Evolutionary conservation across 1,140 invertebrate species (phyloP).

Genomic region (Globodera rostochiensis): DNA sequence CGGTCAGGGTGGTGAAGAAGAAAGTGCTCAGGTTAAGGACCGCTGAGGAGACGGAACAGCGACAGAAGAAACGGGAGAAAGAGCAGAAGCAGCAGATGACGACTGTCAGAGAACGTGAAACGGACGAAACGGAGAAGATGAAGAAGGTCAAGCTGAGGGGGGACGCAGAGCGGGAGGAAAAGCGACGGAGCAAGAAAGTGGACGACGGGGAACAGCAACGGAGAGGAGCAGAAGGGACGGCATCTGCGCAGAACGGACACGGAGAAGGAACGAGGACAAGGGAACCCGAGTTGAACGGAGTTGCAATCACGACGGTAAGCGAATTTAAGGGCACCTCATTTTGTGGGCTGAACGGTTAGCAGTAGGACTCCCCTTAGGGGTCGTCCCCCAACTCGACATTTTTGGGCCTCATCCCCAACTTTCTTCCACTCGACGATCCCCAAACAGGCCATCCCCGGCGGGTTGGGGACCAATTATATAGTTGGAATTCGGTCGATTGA

Average conservation of each 20-base stretch:
- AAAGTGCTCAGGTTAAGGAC: background rate
- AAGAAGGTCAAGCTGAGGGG: background rate
- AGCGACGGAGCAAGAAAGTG: background rate
- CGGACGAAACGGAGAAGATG: background rate
- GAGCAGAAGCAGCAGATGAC: background rate
- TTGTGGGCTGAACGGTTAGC: too few relatives aligned
- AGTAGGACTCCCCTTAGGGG: too few relatives aligned
- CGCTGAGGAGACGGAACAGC: background rate
- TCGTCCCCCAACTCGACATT: too few relatives aligned
- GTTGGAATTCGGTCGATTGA: too few relatives aligned
- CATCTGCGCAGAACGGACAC: background rate
- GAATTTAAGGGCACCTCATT: too few relatives aligned
- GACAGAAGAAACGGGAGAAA: background rate
- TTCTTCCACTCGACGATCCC: too few relatives aligned
- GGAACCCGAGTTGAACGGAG: background rate
- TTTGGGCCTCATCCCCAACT: too few relatives aligned
- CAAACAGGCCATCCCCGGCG: too few relatives aligned
- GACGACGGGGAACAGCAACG: background rate
- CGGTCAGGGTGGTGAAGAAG: slow-evolving; percentile 5
- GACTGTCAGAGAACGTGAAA: background rate
- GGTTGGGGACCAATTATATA: too few relatives aligned
- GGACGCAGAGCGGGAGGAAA: background rate
- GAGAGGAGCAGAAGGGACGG: background rate
- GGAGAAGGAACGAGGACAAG: background rate
- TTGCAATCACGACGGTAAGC: too few relatives aligned